Evolutionary conservation across 2,113 vertebrate genomes (phyloP), one percentile per base, ranked within the genome.

Genomic region (Aspidoscelis tigris): DNA sequence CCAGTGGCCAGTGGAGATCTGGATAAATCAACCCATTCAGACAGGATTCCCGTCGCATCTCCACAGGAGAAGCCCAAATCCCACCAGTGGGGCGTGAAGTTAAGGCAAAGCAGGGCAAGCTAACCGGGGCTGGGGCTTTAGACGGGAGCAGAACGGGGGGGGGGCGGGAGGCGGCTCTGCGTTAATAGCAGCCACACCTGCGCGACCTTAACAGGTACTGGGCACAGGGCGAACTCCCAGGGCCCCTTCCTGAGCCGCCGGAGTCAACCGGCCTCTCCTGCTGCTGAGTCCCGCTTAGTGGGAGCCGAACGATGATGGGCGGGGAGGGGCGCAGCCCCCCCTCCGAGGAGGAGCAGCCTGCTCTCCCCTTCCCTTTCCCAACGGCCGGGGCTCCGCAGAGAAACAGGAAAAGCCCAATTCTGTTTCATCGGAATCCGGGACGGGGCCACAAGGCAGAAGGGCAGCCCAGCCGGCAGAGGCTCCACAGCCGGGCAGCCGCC

Each of bases 1-100:
- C 58, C 41, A 12, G 58, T n/a, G 16, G 24, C 24, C 4, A 74
- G 64, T 6, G 0, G 11, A 55, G 26, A 22, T 20, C 58, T 74
- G 50, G 10, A 70, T 84, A 75, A 84, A 80, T 85, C n/a, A 21
- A 1, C 33, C 58, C 78, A 55, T 75, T 80, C 58, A 85, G 24
- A 22, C 3, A 7, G 39, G 73, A 18, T 16, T 33, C 16, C 16
- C 12, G 39, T 55, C 3, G 81, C 1, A 9, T 47, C 72, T 50
- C 73, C 81, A 22, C 18, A 8, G 0, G 22, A 4, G 78, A 22
- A 20, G 47, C 68, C 66, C 41, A 66, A 33, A 61, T 4, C 55
- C 76, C 6, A n/a, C 47, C 65, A 14, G 47, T 76, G 26, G 10
- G 43, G 47, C 7, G 21, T 69, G 44, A 70, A 12, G 26, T 18